Percentiles rank a stretch among this genome's conserved stretches.
Evolutionary conservation across 92 coral and sea anemone species (phyloP).

Genomic region (Phymanthus crucifer): DNA sequence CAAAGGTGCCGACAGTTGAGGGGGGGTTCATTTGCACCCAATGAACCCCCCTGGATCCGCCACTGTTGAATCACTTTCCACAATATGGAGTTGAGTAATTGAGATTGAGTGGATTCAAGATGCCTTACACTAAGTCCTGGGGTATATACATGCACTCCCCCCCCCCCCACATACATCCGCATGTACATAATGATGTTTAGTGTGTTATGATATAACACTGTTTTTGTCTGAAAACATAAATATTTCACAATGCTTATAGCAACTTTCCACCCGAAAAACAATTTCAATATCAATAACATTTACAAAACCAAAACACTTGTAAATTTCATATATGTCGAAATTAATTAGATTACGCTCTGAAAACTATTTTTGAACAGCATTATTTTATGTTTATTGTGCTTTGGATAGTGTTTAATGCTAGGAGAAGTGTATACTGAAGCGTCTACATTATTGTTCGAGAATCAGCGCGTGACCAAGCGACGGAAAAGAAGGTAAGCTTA

Average conservation of each 20-base stretch:
- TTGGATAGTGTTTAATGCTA: background rate
- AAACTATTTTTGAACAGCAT: background rate
- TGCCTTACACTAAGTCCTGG: too few relatives aligned
- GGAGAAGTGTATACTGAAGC: background rate
- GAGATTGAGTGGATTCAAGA: too few relatives aligned
- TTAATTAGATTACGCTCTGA: background rate
- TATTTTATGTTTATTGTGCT: background rate
- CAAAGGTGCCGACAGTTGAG: too few relatives aligned
- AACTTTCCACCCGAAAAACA: background rate
- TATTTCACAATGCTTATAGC: background rate
- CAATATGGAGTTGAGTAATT: too few relatives aligned
- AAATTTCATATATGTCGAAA: background rate
- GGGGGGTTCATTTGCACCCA: too few relatives aligned
- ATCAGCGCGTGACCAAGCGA: background rate
- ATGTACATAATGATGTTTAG: too few relatives aligned
- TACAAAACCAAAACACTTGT: too few relatives aligned
- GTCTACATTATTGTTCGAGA: background rate
- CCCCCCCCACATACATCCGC: too few relatives aligned
- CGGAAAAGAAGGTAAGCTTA: background rate
- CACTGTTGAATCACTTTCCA: too few relatives aligned
- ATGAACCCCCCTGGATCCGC: too few relatives aligned
- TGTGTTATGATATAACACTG: background rate
- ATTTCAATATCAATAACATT: background rate
- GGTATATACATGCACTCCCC: too few relatives aligned
- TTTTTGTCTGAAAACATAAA: background rate